A percentile compares a stretch with the other conserved stretches of the same genome.
phyloP scores from a whole-genome alignment of 2,888 invertebrate genomes.

The Neria commutata region DNA sequence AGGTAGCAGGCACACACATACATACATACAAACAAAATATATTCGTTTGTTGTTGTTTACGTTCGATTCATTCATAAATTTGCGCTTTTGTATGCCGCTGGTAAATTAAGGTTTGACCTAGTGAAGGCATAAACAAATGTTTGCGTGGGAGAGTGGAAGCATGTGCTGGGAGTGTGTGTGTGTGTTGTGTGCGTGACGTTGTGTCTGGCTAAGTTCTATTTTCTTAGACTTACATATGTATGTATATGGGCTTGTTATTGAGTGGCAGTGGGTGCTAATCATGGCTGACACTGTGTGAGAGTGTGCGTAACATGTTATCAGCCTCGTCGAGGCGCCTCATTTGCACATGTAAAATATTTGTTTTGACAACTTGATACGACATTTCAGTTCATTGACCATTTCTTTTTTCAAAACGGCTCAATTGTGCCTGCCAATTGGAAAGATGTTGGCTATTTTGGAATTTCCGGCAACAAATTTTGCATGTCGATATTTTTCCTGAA shows the following conservation, averaged over 20 bases:
- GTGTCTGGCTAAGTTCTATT: too few species aligned
- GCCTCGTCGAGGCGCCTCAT: neutral
- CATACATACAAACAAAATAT: neutral
- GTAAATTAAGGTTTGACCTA: slow-evolving; percentile 6
- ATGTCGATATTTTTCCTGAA: too few species aligned
- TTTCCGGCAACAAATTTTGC: too few species aligned
- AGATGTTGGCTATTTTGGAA: too few species aligned
- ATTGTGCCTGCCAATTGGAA: too few species aligned
- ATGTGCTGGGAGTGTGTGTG: neutral
- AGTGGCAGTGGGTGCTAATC: too few species aligned
- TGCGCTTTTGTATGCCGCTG: neutral
- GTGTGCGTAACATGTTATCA: neutral
- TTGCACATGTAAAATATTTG: too few species aligned
- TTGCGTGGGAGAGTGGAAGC: neutral
- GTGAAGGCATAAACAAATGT: neutral
- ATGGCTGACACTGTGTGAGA: neutral
- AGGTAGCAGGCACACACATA: neutral
- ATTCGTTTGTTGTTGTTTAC: neutral
- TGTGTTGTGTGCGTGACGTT: neutral
- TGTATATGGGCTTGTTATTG: too few species aligned
- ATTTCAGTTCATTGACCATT: too few species aligned
- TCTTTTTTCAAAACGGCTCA: too few species aligned
- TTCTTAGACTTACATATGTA: too few species aligned
- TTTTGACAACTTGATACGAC: too few species aligned
- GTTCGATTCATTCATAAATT: slow-evolving; percentile 5